phyloP scores from a whole-genome alignment of 2,888 invertebrate species.

The Empis livida region DNA sequence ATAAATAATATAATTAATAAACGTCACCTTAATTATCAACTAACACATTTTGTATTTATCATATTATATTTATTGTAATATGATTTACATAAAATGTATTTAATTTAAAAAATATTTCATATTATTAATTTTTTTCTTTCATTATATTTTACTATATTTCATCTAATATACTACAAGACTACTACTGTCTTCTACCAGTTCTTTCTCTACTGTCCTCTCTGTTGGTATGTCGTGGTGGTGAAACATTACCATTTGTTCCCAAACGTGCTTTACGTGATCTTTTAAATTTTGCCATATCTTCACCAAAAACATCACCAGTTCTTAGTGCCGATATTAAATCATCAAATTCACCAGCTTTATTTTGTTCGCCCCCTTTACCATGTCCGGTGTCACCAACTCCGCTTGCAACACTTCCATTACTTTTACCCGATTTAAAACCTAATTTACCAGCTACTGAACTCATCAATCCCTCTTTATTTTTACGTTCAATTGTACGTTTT shows the following conservation, averaged over 20 bases:
- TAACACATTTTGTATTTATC: too few relatives aligned
- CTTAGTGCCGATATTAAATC: constrained; percentile 88
- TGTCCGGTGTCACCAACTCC: constrained; percentile 23
- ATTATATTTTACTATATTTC: too few relatives aligned
- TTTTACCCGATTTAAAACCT: constrained; percentile 42
- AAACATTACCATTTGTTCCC: constrained; percentile 38
- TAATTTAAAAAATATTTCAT: too few relatives aligned
- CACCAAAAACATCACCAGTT: constrained; percentile 91
- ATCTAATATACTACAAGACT: too few relatives aligned
- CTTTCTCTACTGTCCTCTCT: constrained; percentile 57
- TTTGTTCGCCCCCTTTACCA: constrained; percentile 39
- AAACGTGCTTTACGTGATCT: constrained; percentile 56
- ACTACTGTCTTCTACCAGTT: constrained; percentile 37
- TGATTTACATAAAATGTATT: too few relatives aligned
- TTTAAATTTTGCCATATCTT: constrained; percentile 88
- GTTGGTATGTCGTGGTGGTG: constrained; percentile 49
- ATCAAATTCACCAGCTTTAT: constrained; percentile 87
- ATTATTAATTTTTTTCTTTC: too few relatives aligned
- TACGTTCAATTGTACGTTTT: constrained; percentile 76
- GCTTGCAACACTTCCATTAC: constrained; percentile 17
- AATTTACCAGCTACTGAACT: constrained; percentile 62
- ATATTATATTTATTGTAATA: too few relatives aligned
- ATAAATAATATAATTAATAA: too few relatives aligned
- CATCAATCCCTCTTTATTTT: constrained; percentile 63
- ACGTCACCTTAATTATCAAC: too few relatives aligned